Conservation (phyloP, 2,797 vertebrate species). For the Netta rufina region DNA sequence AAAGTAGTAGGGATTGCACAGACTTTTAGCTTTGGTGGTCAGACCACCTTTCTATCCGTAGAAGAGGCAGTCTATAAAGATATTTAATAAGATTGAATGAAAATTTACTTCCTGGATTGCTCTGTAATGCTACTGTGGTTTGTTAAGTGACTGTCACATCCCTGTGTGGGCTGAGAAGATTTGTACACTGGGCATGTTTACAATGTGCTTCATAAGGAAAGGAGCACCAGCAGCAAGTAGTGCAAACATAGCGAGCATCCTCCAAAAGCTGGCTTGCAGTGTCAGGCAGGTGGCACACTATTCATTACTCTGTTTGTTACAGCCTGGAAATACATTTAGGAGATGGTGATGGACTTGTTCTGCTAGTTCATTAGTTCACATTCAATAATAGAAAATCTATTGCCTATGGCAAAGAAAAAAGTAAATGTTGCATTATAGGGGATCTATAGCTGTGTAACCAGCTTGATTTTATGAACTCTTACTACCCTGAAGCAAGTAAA, state of each 20-base stretch:
- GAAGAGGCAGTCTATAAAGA: background rate
- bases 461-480: slow-evolving; percentile 29
- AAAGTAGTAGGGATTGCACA: rapidly evolving
- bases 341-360: background rate
- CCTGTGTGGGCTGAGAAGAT: background rate
- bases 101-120: background rate
- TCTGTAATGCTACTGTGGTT: background rate
- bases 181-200: background rate
- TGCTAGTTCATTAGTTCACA: slow-evolving; percentile 16
- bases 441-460: background rate
- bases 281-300: background rate
- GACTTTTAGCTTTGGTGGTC: background rate
- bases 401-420: slow-evolving; percentile 23
- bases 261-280: rapidly evolving
- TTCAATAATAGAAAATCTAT: slow-evolving; percentile 36
- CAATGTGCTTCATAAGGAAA: background rate
- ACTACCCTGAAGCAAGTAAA: background rate
- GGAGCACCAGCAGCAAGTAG: background rate
- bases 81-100: rapidly evolving
- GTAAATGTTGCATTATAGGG: background rate
- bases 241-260: background rate
- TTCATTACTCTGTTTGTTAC: background rate
- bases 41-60: background rate
- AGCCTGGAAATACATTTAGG: background rate
- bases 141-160: background rate